phyloP scores from a whole-genome alignment of 2,888 invertebrate species.

The Boloria euphrosyne region DNA sequence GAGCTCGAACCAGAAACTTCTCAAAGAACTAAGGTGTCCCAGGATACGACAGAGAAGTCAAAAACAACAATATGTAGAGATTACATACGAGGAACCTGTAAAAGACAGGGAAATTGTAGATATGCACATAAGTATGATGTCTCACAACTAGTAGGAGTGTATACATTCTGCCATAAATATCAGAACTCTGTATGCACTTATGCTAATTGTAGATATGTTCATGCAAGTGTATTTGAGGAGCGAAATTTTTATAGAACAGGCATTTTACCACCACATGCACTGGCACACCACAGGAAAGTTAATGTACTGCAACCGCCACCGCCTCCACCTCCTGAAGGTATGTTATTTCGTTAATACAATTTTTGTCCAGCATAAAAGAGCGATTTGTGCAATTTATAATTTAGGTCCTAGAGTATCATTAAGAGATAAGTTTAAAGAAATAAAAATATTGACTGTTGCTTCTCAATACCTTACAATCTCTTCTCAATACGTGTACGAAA shows the following conservation, averaged over 20 bases:
- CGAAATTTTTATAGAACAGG: slow-evolving; percentile 61
- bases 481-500: too few species aligned
- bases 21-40: too few species aligned
- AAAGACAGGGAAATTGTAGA: slow-evolving; percentile 51
- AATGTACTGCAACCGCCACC: slow-evolving; percentile 44
- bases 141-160: slow-evolving; percentile 55
- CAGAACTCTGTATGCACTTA: slow-evolving; percentile 58
- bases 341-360: too few species aligned
- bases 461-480: too few species aligned
- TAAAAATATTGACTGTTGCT: too few species aligned
- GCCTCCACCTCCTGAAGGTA: slow-evolving; percentile 44
- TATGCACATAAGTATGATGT: slow-evolving; percentile 59
- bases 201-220: slow-evolving; percentile 62
- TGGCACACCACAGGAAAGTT: slow-evolving; percentile 53
- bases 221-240: slow-evolving; percentile 65
- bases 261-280: slow-evolving; percentile 54
- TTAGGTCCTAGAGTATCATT: too few species aligned
- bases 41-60: too few species aligned
- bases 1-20: background rate
- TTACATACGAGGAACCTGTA: slow-evolving; percentile 61
- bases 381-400: too few species aligned
- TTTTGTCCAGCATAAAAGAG: too few species aligned
- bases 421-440: too few species aligned
- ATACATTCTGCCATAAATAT: slow-evolving; percentile 64
- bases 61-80: slow-evolving; percentile 55